Evolutionary conservation across 2,113 vertebrate species (phyloP).

Genomic region (Hemiscyllium ocellatum): DNA sequence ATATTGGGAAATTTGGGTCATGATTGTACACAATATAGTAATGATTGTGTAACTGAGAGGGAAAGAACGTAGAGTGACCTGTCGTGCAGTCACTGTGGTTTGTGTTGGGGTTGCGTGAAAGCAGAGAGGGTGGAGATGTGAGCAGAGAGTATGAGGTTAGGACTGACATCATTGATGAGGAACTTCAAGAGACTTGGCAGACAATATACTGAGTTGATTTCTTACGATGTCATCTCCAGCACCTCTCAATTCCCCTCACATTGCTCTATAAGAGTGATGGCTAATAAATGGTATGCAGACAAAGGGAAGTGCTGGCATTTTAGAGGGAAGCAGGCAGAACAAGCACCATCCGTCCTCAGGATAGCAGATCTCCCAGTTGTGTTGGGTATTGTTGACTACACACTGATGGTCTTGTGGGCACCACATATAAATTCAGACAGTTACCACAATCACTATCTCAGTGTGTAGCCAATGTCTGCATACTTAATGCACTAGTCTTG

Average conservation of each 20-base stretch:
- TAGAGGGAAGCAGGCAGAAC: neutral
- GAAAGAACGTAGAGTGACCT: neutral
- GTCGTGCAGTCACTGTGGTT: neutral
- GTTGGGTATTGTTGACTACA: no score
- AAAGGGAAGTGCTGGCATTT: neutral
- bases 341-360: neutral
- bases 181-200: neutral
- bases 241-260: no score
- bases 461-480: no score
- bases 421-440: no score
- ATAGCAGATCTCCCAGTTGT: neutral
- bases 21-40: no score
- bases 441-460: no score
- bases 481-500: no score
- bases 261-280: neutral
- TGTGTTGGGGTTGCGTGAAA: neutral
- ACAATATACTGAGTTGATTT: neutral
- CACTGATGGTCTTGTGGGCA: no score
- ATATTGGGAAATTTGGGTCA: neutral
- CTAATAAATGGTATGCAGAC: neutral
- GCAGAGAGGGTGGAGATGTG: neutral
- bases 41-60: neutral
- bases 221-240: no score
- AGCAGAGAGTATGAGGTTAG: neutral
- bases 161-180: neutral